phyloP scores from a whole-genome alignment of 2,113 vertebrate species.

The Microtus montanus region DNA sequence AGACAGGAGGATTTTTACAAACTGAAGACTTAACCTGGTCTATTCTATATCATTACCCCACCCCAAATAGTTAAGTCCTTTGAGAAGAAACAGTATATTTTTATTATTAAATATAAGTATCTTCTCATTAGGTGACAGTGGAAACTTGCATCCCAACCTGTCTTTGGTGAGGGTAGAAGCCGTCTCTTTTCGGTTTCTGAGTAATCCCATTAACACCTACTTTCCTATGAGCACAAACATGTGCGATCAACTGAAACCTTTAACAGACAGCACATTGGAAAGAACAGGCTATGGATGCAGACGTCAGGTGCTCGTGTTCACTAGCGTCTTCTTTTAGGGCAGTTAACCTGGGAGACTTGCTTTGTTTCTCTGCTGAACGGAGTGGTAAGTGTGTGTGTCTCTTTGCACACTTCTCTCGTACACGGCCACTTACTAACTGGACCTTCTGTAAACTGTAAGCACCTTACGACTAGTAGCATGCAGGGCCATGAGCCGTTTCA shows the following conservation, averaged over 20 bases:
- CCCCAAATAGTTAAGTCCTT: not conserved
- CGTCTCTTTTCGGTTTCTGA: not conserved
- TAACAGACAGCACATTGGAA: not conserved
- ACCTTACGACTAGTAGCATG: not conserved
- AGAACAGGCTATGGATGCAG: not conserved
- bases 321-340: not conserved
- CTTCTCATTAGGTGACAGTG: not conserved
- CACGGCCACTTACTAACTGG: not conserved
- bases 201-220: conserved; percentile 46
- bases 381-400: not conserved
- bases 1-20: not conserved
- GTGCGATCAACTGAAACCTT: not conserved
- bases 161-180: not conserved
- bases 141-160: not conserved
- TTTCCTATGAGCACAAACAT: conserved; percentile 50
- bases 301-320: not conserved
- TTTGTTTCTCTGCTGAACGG: not conserved
- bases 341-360: not conserved
- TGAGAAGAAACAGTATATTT: not conserved
- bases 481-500: not conserved
- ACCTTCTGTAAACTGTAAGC: not conserved
- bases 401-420: not conserved
- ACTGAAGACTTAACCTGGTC: not conserved
- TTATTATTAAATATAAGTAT: not conserved
- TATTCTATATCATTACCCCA: not conserved